Evolutionary conservation across 2,797 vertebrate genomes (phyloP), one percentile per base, ranked within the genome.

Genomic region (Tokudaia tokunoshimensis): DNA sequence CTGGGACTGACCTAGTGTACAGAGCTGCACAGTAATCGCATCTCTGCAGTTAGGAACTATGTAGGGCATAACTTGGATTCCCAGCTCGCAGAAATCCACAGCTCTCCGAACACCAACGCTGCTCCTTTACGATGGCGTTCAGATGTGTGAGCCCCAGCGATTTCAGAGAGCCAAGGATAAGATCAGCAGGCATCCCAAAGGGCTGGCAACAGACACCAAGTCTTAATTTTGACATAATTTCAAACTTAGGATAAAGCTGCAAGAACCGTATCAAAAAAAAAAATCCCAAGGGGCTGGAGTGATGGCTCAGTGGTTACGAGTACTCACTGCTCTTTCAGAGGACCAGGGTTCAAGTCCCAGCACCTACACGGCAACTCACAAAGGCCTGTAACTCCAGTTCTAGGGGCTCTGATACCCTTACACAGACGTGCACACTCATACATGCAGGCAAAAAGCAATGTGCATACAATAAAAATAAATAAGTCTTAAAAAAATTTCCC

Each of bases 211-310:
- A 9, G 37, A 78, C 26, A 72, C 24, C 19, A 8, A 47, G 52
- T 81, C 94, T 79, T 76, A 70, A 85, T 85, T 96, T 75, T 89
- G 79, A 93, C 34, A 55, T 88, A 74, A 83, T 95, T 96, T 89
- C 47, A 95, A 15, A 50, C 24, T 92, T 70, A 50, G 50, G 78
- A 55, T 82, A 86, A 91, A 93, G 11, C 74, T 72, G 15, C 29
- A 88, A 89, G 70, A 89, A 83, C 81, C 50, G 44, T 67, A 85
- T 0, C 41, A 41, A 5, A 55, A 57, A 72, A 63, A 63, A 63
- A 67, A 31, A 34, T 31, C 50, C 9, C 44, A 44, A 8, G 2
- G 19, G 44, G 17, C 50, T 52, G 7, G 31, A 37, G 31, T 52
- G 63, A n/a, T 70, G 63, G 20, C 47, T 52, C 47, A 52, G 20